Percentiles rank a stretch among this genome's conserved stretches.
Evolutionary conservation across 2,797 vertebrate genomes (phyloP).

Genomic region (Phrynocephalus guinanensis): DNA sequence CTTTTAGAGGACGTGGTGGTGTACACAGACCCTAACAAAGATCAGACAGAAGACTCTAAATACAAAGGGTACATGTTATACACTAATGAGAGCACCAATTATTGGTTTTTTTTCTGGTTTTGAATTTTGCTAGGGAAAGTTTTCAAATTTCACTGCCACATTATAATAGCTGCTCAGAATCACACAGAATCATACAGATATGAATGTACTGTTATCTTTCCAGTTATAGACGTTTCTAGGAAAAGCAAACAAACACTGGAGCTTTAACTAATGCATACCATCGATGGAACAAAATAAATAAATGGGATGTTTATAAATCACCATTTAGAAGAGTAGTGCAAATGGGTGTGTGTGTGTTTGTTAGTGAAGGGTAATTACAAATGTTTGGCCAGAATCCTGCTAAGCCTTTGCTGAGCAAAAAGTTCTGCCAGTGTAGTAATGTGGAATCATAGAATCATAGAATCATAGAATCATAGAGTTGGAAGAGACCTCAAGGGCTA

Average conservation of each 20-base stretch:
- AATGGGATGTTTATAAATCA: not conserved
- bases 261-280: not conserved
- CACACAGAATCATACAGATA: not conserved
- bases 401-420: too few relatives aligned
- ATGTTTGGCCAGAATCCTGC: not conserved
- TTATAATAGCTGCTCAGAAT: not conserved
- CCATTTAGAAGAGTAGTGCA: not conserved
- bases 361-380: not conserved
- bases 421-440: too few relatives aligned
- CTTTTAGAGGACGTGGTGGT: not conserved
- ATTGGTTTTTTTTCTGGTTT: conserved; percentile 6
- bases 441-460: too few relatives aligned
- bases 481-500: too few relatives aligned
- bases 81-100: not conserved
- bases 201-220: not conserved
- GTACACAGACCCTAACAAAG: conserved; percentile 26
- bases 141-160: conserved; percentile 20
- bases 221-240: not conserved
- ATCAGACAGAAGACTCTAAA: not conserved
- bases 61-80: not conserved
- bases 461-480: too few relatives aligned
- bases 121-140: not conserved
- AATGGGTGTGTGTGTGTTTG: not conserved
- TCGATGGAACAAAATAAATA: not conserved
- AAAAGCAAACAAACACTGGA: not conserved